Evolutionary conservation across 1,140 invertebrate species (phyloP).

Genomic region (Aphaenogaster floridana): DNA sequence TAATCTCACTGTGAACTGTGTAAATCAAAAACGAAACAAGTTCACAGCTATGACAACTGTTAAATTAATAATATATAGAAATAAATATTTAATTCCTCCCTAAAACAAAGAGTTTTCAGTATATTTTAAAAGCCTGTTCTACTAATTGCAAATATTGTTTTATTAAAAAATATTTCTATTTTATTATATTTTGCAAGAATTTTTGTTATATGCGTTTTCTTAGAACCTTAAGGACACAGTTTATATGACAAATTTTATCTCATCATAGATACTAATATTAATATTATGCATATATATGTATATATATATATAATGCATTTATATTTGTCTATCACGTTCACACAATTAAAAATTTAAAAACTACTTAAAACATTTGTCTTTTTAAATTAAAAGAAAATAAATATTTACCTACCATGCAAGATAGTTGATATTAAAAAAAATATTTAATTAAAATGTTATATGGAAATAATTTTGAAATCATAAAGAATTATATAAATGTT

Average conservation of each 20-base stretch:
- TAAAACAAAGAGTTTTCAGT: too few species aligned
- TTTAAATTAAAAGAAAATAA: conserved; percentile 8
- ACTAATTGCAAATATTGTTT: too few species aligned
- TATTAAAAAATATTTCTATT: too few species aligned
- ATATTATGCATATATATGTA: too few species aligned
- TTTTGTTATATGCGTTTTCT: too few species aligned
- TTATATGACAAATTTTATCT: neutral
- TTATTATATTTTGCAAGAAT: too few species aligned
- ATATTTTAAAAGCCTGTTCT: too few species aligned
- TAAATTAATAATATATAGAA: too few species aligned
- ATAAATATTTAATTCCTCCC: too few species aligned
- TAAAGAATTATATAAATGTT: neutral
- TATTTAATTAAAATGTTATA: neutral
- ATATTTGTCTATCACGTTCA: neutral
- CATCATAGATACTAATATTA: neutral
- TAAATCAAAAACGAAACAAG: too few species aligned
- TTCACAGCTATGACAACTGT: too few species aligned
- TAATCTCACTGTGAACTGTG: too few species aligned
- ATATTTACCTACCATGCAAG: neutral
- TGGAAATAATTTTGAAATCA: neutral
- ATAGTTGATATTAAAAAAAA: neutral
- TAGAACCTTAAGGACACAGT: neutral
- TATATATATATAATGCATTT: neutral
- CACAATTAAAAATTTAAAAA: neutral
- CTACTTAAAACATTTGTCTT: neutral